phyloP scores from a whole-genome alignment of 1,140 invertebrate genomes.

The Drosophila pseudoananassae region DNA sequence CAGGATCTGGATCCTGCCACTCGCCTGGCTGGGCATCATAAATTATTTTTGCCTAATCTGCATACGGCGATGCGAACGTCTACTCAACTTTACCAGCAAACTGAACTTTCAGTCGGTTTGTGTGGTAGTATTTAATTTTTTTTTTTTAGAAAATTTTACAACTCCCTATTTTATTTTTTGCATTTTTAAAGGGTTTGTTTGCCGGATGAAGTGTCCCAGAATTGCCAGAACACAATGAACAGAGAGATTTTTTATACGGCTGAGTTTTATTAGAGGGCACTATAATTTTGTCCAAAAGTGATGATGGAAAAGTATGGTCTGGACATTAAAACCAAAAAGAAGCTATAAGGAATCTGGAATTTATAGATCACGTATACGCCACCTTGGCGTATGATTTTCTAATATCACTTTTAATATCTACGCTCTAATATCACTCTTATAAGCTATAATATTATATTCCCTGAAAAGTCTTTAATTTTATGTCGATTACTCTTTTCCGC shows the following conservation, averaged over 20 bases:
- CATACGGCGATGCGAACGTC: constrained; percentile 52
- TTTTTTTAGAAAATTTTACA: not conserved
- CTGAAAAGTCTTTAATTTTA: too few species aligned
- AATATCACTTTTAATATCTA: too few species aligned
- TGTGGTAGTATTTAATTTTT: constrained; percentile 2
- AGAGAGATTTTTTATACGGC: not conserved
- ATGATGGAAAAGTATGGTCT: too few species aligned
- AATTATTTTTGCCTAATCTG: constrained; percentile 75
- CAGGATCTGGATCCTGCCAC: constrained; percentile 18
- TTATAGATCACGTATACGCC: too few species aligned
- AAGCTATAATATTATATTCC: too few species aligned
- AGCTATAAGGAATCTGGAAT: too few species aligned
- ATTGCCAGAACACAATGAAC: not conserved
- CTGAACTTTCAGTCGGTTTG: constrained; percentile 9
- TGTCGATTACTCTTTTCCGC: not conserved
- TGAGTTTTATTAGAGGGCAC: too few species aligned
- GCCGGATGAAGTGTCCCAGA: not conserved
- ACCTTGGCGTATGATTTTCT: too few species aligned
- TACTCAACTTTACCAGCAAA: constrained; percentile 13
- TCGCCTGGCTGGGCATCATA: constrained; percentile 59
- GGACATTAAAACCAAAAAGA: too few species aligned
- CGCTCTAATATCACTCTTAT: too few species aligned
- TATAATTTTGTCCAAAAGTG: too few species aligned
- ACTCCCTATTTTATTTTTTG: not conserved
- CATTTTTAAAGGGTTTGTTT: not conserved